Percentiles rank a stretch among this genome's conserved stretches.
Conservation (phyloP, 2,888 invertebrate species). For the Diarsia mendica region DNA sequence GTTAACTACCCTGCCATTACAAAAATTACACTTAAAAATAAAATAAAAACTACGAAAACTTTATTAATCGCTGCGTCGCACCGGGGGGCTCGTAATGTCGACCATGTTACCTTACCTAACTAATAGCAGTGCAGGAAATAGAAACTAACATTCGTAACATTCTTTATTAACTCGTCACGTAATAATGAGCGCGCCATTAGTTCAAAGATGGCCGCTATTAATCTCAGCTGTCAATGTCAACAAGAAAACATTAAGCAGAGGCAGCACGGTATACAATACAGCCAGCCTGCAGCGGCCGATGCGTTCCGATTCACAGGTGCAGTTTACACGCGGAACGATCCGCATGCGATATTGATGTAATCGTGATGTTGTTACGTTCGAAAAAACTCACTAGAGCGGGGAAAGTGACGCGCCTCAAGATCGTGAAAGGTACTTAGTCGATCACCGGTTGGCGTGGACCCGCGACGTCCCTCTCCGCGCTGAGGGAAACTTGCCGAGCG, state of each 20-base stretch:
- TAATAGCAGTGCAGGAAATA: slow-evolving; percentile 57
- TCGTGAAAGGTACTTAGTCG: slow-evolving; percentile 88
- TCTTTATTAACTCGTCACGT: slow-evolving; percentile 55
- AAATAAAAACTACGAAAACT: slow-evolving; percentile 37
- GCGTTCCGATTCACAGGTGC: slow-evolving; percentile 81
- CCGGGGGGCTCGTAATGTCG: slow-evolving; percentile 52
- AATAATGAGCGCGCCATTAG: slow-evolving; percentile 46
- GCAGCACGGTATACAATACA: slow-evolving; percentile 44
- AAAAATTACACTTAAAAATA: slow-evolving; percentile 41
- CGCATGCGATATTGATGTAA: slow-evolving; percentile 89
- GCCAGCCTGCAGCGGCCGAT: slow-evolving; percentile 53
- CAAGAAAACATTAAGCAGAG: slow-evolving; percentile 65
- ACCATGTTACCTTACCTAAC: slow-evolving; percentile 54
- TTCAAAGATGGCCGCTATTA: slow-evolving; percentile 53
- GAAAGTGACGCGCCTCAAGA: slow-evolving; percentile 89
- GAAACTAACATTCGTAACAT: slow-evolving; percentile 54
- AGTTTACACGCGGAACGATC: slow-evolving; percentile 82
- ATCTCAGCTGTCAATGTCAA: slow-evolving; percentile 54
- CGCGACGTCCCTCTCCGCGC: slow-evolving; percentile 71
- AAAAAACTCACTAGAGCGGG: slow-evolving; percentile 88
- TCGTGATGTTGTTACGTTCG: slow-evolving; percentile 86
- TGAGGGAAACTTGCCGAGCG: slow-evolving; percentile 56
- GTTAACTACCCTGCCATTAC: slow-evolving; percentile 41
- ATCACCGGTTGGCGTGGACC: slow-evolving; percentile 79
- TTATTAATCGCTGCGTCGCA: slow-evolving; percentile 52